phyloP scores from a whole-genome alignment of 2,113 vertebrate genomes.

The Cairina moschata region DNA sequence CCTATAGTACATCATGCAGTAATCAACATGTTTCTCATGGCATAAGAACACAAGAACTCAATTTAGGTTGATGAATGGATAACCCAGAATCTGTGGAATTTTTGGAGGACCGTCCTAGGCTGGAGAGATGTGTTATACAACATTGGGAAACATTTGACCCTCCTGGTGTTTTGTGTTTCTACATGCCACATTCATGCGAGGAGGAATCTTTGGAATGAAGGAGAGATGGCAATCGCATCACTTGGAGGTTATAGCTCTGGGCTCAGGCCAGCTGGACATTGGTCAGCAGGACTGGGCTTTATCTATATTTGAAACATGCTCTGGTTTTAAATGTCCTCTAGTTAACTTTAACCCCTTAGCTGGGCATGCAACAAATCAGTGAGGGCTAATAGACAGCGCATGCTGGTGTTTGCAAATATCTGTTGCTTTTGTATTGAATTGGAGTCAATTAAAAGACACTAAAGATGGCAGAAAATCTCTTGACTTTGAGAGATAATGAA shows the following conservation, averaged over 20 bases:
- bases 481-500: background rate
- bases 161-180: background rate
- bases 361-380: background rate
- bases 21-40: slow-evolving; percentile 2
- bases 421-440: background rate
- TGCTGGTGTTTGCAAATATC: background rate
- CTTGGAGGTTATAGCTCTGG: background rate
- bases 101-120: background rate
- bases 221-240: background rate
- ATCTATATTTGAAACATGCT: background rate
- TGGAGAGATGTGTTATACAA: background rate
- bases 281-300: background rate
- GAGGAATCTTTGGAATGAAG: background rate
- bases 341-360: slow-evolving; percentile 16
- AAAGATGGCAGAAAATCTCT: background rate
- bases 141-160: slow-evolving; percentile 15
- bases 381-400: background rate
- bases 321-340: slow-evolving; percentile 17
- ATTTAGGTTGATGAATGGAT: slow-evolving; percentile 51
- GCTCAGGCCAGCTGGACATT: background rate
- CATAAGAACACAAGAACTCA: background rate
- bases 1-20: background rate
- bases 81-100: slow-evolving; percentile 52
- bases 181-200: background rate
- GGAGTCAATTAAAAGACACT: background rate